A percentile compares a stretch with the other conserved stretches of the same genome.
Evolutionary conservation across 1,140 invertebrate genomes (phyloP).

Genomic region (Aphaenogaster rudis): DNA sequence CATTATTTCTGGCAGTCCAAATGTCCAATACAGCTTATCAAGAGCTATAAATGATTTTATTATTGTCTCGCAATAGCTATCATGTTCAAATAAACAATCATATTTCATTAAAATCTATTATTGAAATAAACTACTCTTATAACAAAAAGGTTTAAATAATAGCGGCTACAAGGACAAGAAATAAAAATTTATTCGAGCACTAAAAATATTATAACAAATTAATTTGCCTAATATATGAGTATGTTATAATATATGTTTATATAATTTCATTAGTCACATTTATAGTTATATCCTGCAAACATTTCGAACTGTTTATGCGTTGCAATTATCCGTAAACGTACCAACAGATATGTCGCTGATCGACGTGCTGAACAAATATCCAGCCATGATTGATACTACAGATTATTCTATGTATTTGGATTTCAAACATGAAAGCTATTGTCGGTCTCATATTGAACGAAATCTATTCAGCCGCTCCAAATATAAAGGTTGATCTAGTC

Average conservation of each 20-base stretch:
- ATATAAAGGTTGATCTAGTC: background rate
- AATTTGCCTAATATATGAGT: background rate
- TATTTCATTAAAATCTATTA: background rate
- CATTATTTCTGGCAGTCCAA: background rate
- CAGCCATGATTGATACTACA: conserved; percentile 6
- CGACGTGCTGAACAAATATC: conserved; percentile 3
- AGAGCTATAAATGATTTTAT: conserved; percentile 1
- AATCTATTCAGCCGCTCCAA: background rate
- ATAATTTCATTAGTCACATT: background rate
- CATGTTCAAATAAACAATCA: background rate
- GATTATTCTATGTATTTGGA: conserved; percentile 20
- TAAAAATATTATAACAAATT: background rate
- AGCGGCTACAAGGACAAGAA: background rate
- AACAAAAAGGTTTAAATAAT: background rate
- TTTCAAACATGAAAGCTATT: conserved; percentile 37
- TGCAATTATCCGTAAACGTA: conserved; percentile 18
- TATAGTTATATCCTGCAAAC: background rate
- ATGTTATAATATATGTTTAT: background rate
- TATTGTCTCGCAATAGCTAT: background rate
- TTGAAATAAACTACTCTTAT: background rate
- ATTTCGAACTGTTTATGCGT: background rate
- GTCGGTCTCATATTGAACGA: background rate
- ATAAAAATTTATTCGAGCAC: background rate
- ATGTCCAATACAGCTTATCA: background rate
- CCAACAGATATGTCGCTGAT: conserved; percentile 6